Conservation (phyloP, 1,140 invertebrate species). For the Meteorus sp. region DNA sequence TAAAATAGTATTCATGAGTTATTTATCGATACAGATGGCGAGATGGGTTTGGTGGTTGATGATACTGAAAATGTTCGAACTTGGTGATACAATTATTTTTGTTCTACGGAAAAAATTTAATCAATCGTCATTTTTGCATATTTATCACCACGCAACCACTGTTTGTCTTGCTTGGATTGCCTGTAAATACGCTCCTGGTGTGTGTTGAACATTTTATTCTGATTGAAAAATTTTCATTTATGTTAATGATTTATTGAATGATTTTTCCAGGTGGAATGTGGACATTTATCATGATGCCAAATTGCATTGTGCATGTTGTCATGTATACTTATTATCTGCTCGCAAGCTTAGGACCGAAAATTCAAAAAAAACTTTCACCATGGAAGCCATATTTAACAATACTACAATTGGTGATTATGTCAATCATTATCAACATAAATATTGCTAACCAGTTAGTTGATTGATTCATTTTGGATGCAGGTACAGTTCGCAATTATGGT, state of each 20-base stretch:
- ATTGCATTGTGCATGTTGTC: slow-evolving; percentile 67
- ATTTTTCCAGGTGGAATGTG: slow-evolving; percentile 50
- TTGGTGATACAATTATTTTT: slow-evolving; percentile 67
- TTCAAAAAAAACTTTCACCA: slow-evolving; percentile 78
- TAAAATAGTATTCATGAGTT: neutral
- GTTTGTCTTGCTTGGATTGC: slow-evolving; percentile 70
- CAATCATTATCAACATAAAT: too few species aligned
- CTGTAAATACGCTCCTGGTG: slow-evolving; percentile 68
- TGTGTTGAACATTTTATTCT: neutral
- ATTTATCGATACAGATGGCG: slow-evolving; percentile 38
- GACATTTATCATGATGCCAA: slow-evolving; percentile 59
- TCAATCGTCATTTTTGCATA: slow-evolving; percentile 72
- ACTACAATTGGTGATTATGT: slow-evolving; percentile 73
- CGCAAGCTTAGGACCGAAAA: slow-evolving; percentile 73
- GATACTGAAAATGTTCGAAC: slow-evolving; percentile 56
- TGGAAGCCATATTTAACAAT: slow-evolving; percentile 90
- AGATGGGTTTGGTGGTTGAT: slow-evolving; percentile 58
- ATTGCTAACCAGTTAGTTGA: neutral
- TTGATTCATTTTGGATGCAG: slow-evolving; percentile 50
- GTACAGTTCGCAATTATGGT: slow-evolving; percentile 69
- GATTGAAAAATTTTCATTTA: slow-evolving; percentile 1
- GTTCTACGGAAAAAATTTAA: slow-evolving; percentile 71
- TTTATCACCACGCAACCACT: slow-evolving; percentile 73
- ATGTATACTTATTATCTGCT: slow-evolving; percentile 72
- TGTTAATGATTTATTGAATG: neutral